Evolutionary conservation across 1,140 invertebrate genomes (phyloP).

Genomic region (Ostrea edulis): DNA sequence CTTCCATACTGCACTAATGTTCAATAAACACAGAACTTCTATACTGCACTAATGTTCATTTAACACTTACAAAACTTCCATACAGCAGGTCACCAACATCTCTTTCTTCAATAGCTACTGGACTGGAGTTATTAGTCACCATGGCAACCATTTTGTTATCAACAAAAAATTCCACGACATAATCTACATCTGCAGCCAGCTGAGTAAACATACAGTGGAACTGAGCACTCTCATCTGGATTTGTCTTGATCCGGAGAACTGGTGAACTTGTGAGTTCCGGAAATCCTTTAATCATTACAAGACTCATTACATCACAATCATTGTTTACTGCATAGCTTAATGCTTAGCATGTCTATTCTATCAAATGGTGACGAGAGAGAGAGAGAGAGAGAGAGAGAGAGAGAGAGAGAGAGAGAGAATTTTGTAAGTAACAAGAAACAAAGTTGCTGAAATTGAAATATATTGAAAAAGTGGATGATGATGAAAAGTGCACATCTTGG

Average conservation of each 20-base stretch:
- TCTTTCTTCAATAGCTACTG: slow-evolving; percentile 23
- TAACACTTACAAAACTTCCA: slow-evolving; percentile 50
- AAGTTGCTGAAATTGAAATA: too few relatives aligned
- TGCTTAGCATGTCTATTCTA: too few relatives aligned
- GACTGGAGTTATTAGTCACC: neutral
- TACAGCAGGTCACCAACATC: slow-evolving; percentile 44
- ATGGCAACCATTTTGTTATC: slow-evolving; percentile 39
- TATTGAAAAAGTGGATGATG: neutral
- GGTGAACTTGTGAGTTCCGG: neutral
- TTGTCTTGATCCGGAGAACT: neutral
- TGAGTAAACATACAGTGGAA: slow-evolving; percentile 60
- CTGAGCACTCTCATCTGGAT: slow-evolving; percentile 8
- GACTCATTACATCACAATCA: neutral
- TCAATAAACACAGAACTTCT: too few relatives aligned
- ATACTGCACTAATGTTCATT: too few relatives aligned
- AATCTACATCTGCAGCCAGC: slow-evolving; percentile 51
- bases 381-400: too few relatives aligned
- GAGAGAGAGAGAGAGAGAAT: too few relatives aligned
- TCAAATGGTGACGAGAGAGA: too few relatives aligned
- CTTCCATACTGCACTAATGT: slow-evolving; percentile 51
- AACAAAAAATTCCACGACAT: slow-evolving; percentile 58
- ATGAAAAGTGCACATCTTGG: neutral
- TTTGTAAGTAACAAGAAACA: too few relatives aligned
- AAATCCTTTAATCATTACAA: slow-evolving; percentile 25
- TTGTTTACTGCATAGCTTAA: too few relatives aligned